Base-by-base conservation (phyloP, 1,140 invertebrate species). In the Anthonomus grandis region DNA sequence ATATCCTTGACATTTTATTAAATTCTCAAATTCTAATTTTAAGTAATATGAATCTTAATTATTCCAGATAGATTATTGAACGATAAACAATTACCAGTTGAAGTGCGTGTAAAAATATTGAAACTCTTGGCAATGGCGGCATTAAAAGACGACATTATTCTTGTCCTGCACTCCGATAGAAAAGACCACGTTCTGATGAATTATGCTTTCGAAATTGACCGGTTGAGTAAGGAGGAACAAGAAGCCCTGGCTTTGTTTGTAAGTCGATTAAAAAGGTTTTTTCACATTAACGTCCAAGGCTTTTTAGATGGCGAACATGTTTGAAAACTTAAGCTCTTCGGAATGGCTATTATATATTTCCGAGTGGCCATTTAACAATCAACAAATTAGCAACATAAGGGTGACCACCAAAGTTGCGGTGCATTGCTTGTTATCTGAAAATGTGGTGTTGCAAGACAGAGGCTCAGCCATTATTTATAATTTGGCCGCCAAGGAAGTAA, bases 311-410 rank as follows among this genome's bases (percentile, higher is more conserved):
- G 90, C 88, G 71, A 95, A 96, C 73, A 80, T 96, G 74, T 95
- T 95, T 74, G 89, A 91, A 70, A 90, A 92, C 73, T 75, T 90
- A 0, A 90, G 87, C 60, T 89, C 90, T 42, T 93, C 90, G 0
- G 93, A 96, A 74, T 95, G 93, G 92, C 70, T 95, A 60, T 77
- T 95, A 59, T 95, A 95, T 74, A 94, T 95, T 68, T 93, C 90
- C 13, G 91, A 94, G 72, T 95, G 92, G 92, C 81, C 83, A 21
- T 82, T 85, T 64, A 80, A 81, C 48, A 84, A 82, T 12, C 81
- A 85, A 61, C 81, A 79, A 54, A 85, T 90, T 37, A 93, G 89
- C 62, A 96, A 96, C 72, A 93, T 93, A 62, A 79, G 91, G 23
- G 90, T 91, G 4, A 95, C 91, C 17, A 94, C 91, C 3, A 91